phyloP scores from a whole-genome alignment of 2,113 vertebrate species.

The Chionis minor region DNA sequence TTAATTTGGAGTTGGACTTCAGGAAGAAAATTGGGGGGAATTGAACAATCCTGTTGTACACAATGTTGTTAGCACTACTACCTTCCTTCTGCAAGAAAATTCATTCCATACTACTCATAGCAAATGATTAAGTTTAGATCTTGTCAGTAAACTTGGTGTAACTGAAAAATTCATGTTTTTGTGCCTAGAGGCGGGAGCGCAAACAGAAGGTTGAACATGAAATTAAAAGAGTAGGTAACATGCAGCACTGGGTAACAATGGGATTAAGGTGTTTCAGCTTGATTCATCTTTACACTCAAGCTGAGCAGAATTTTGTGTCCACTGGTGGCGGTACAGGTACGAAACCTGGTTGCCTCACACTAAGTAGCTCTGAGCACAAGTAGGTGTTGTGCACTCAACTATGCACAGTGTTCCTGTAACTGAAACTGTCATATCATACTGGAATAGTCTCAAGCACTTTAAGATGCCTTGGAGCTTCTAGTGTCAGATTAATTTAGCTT shows the following conservation, averaged over 20 bases:
- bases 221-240: conserved; percentile 72
- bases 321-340: not conserved
- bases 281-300: not conserved
- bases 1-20: not conserved
- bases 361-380: not conserved
- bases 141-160: not conserved
- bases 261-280: conserved; percentile 14
- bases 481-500: not conserved
- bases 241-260: not conserved
- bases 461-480: not conserved
- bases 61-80: not conserved
- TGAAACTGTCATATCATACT: not conserved
- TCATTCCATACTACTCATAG: not conserved
- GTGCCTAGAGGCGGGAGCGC: conserved; percentile 75
- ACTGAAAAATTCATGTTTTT: not conserved
- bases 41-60: not conserved
- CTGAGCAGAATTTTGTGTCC: not conserved
- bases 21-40: not conserved
- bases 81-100: not conserved
- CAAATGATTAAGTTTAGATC: not conserved
- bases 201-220: conserved; percentile 68
- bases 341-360: not conserved
- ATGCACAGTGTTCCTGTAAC: not conserved
- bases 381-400: not conserved
- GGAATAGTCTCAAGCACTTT: not conserved